These are phyloP conservation scores for Chamaea fasciata DNA, from an alignment of 2,113 vertebrate genomes.

Conservation along the genomic window DNA sequence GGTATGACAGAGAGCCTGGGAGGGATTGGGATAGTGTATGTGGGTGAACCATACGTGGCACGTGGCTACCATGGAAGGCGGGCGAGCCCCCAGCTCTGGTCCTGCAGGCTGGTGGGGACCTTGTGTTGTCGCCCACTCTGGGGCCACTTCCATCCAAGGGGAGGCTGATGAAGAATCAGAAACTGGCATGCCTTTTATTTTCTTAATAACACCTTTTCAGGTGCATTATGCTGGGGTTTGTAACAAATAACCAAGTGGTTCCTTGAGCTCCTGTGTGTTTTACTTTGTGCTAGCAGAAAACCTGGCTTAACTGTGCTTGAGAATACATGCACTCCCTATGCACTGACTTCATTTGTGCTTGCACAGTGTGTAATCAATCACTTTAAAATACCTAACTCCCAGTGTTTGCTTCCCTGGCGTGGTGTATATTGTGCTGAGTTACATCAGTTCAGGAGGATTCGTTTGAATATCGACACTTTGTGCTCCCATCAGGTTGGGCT, in stretches of 20 bases:
- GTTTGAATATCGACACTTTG: neutral
- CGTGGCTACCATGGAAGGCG: fast-evolving
- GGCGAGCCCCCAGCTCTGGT: neutral
- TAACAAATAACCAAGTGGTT: neutral
- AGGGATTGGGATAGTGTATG: fast-evolving
- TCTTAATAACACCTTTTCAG: neutral
- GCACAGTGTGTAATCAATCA: constrained; percentile 12
- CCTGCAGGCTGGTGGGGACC: neutral
- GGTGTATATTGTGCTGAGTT: neutral
- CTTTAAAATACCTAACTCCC: neutral
- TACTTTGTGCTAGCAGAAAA: neutral
- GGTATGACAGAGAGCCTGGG: neutral
- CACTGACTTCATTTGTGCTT: constrained; percentile 15
- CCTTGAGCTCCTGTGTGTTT: neutral
- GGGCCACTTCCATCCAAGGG: neutral
- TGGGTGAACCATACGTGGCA: neutral
- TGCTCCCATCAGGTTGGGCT: neutral
- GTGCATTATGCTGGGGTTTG: neutral
- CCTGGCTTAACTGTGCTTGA: neutral
- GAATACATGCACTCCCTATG: neutral
- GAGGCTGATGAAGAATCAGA: neutral
- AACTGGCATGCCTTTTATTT: neutral
- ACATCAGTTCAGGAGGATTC: neutral
- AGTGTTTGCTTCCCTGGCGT: neutral
- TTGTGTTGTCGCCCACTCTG: neutral